These are phyloP conservation scores for Erithacus rubecula DNA, from an alignment of 2,797 vertebrate genomes.

Conservation along the genomic window DNA sequence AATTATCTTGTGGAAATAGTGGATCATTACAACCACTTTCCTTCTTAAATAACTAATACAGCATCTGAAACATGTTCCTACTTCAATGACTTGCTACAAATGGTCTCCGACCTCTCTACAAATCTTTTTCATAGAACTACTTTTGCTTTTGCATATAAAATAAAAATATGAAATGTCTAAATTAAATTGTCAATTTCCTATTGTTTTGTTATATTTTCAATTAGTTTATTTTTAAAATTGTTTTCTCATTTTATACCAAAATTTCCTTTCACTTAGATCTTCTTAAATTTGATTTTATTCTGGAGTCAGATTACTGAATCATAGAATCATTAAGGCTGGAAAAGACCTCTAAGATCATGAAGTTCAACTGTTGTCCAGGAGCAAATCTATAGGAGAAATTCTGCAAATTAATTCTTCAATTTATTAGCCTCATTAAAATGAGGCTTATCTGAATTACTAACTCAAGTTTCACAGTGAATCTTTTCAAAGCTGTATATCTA, in stretches of 20 bases:
- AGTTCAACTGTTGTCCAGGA: neutral
- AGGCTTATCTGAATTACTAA: neutral
- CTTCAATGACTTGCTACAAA: neutral
- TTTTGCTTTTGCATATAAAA: neutral
- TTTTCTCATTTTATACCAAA: neutral
- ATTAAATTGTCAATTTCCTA: neutral
- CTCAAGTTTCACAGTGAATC: neutral
- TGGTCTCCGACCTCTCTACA: neutral
- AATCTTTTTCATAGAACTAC: neutral
- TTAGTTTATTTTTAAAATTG: neutral
- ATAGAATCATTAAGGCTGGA: neutral
- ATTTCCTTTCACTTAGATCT: neutral
- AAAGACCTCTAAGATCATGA: neutral
- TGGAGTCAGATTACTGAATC: neutral
- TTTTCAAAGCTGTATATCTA: neutral
- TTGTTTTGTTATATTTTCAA: neutral
- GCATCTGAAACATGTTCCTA: neutral
- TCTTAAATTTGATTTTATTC: neutral
- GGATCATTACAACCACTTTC: neutral
- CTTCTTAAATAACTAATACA: slow-evolving; percentile 12
- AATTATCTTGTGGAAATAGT: slow-evolving; percentile 30
- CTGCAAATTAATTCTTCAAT: neutral
- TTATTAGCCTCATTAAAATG: neutral
- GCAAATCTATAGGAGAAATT: neutral
- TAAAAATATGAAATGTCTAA: neutral